Evolutionary conservation across 2,113 vertebrate species (phyloP).

Genomic region (Thamnaconus septentrionalis): DNA sequence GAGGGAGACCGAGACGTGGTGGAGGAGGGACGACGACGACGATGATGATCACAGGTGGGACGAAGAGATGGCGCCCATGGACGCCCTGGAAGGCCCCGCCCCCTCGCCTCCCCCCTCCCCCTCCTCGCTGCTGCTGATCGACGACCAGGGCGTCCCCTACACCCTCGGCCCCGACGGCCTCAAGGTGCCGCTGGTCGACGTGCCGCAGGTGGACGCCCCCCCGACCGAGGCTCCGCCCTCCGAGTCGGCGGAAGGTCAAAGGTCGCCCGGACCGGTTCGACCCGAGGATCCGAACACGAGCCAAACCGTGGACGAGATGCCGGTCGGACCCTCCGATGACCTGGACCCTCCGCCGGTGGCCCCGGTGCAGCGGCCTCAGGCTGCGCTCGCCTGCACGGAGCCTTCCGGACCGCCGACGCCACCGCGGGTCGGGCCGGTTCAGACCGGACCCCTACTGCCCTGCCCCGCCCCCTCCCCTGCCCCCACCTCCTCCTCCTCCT

Average conservation of each 20-base stretch:
- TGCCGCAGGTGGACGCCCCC: constrained; percentile 61
- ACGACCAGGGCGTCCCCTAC: constrained; percentile 79
- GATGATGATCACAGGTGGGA: constrained; percentile 42
- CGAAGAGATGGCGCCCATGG: neutral
- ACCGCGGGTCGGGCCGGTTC: too few relatives aligned
- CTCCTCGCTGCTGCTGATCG: constrained; percentile 72
- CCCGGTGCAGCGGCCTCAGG: too few relatives aligned
- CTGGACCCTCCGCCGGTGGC: constrained; percentile 3
- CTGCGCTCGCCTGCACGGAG: too few relatives aligned
- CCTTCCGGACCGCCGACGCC: too few relatives aligned
- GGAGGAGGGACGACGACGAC: constrained; percentile 58
- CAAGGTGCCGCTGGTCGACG: constrained; percentile 68
- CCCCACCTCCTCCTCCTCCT: constrained; percentile 26
- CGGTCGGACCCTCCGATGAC: constrained; percentile 30
- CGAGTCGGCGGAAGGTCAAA: constrained; percentile 26
- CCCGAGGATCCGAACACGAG: constrained; percentile 13
- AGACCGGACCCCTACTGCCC: neutral
- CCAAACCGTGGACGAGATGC: constrained; percentile 51
- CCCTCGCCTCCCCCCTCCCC: constrained; percentile 44
- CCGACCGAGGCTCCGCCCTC: constrained; percentile 21
- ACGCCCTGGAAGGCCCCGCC: constrained; percentile 15
- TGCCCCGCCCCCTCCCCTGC: constrained; percentile 24
- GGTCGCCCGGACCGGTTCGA: neutral
- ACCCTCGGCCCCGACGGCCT: constrained; percentile 72
- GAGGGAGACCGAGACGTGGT: constrained; percentile 70